These are phyloP conservation scores for Rapana venosa DNA, from an alignment of 2,888 invertebrate genomes.

Conservation along the genomic window DNA sequence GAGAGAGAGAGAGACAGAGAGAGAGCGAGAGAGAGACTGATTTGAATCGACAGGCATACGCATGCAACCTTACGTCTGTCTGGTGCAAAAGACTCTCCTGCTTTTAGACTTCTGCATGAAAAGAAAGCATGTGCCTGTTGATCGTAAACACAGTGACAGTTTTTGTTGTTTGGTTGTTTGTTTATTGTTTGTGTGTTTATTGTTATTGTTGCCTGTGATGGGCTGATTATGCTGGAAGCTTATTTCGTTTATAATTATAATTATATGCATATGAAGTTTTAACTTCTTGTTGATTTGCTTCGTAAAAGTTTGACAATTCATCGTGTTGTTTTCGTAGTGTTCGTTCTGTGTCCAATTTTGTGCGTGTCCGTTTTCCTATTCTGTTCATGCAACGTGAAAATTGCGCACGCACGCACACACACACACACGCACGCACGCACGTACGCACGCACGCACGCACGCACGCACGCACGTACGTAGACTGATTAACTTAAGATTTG, in stretches of 20 bases:
- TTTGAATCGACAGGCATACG: not conserved
- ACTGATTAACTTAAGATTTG: not conserved
- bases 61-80: not conserved
- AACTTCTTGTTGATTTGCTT: too few species aligned
- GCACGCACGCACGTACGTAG: not conserved
- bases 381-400: too few species aligned
- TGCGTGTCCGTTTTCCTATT: too few species aligned
- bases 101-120: not conserved
- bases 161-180: too few species aligned
- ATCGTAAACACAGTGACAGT: not conserved
- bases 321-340: too few species aligned
- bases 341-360: too few species aligned
- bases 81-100: not conserved
- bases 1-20: not conserved
- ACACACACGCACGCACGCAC: constrained; percentile 1
- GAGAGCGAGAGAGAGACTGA: not conserved
- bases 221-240: too few species aligned
- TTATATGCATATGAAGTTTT: too few species aligned
- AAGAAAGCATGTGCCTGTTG: not conserved
- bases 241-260: too few species aligned
- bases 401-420: constrained; percentile 3
- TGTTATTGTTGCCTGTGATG: too few species aligned
- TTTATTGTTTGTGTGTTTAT: too few species aligned
- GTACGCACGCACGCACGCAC: not conserved
- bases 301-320: too few species aligned